These are phyloP conservation scores for Mycetomoellerius zeteki DNA, from an alignment of 1,140 invertebrate species.

Conservation along the genomic window DNA sequence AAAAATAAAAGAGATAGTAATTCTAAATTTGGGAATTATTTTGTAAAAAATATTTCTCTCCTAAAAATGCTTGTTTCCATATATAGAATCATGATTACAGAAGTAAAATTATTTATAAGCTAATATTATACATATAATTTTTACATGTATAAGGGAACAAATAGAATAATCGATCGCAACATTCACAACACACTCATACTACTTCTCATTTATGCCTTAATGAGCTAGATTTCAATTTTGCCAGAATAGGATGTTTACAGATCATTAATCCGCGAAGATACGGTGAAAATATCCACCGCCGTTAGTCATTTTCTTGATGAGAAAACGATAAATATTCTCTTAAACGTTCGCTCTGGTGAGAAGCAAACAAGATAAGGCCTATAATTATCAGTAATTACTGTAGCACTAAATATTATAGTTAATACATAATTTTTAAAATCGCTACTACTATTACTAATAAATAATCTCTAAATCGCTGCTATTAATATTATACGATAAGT, in stretches of 20 bases:
- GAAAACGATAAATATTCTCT: neutral
- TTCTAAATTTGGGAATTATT: neutral
- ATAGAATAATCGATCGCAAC: neutral
- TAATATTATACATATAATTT: constrained; percentile 8
- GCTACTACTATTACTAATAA: neutral
- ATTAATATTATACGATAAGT: neutral
- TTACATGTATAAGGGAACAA: neutral
- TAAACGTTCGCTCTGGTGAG: neutral
- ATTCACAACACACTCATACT: neutral
- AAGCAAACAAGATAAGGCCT: neutral
- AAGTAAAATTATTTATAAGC: constrained; percentile 16
- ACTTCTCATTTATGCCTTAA: neutral
- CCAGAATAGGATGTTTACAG: neutral
- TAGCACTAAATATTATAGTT: too few relatives aligned
- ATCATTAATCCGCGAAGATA: neutral
- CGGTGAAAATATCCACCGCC: neutral
- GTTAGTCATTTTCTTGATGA: neutral
- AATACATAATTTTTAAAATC: neutral
- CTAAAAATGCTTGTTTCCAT: neutral
- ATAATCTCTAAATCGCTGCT: neutral
- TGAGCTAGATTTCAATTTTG: neutral
- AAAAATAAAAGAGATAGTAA: neutral
- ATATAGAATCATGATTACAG: neutral
- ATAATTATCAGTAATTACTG: neutral
- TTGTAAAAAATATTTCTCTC: neutral